phyloP scores from a whole-genome alignment of 2,888 invertebrate genomes.

The Pecten maximus region DNA sequence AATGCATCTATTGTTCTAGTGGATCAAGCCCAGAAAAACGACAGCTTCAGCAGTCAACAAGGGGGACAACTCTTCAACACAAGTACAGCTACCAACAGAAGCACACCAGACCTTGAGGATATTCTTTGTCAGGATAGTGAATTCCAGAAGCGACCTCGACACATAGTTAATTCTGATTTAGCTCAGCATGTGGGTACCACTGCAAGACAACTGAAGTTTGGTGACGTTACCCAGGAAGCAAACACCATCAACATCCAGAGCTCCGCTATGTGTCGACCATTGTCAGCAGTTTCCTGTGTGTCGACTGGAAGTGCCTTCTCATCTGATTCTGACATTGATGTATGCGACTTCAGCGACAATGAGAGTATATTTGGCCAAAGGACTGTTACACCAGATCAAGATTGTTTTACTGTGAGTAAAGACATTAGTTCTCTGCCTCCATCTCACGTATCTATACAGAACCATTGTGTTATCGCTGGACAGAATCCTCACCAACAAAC shows the following conservation, averaged over 20 bases:
- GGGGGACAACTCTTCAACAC: slow-evolving; percentile 38
- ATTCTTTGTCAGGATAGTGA: background rate
- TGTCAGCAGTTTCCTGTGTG: slow-evolving; percentile 9
- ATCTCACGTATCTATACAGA: background rate
- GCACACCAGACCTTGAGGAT: slow-evolving; percentile 12
- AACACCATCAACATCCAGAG: background rate
- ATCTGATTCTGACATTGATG: background rate
- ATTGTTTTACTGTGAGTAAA: background rate
- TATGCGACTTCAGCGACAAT: background rate
- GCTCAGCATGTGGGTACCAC: background rate
- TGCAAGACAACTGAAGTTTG: slow-evolving; percentile 23
- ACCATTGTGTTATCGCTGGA: background rate
- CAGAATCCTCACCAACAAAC: background rate
- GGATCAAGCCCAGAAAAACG: background rate
- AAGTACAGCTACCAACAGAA: background rate
- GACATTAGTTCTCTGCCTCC: background rate
- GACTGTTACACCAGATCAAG: background rate
- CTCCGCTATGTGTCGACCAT: slow-evolving; percentile 11
- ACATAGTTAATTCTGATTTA: slow-evolving; percentile 21
- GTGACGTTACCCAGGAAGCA: background rate
- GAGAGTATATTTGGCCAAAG: background rate
- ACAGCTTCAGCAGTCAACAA: slow-evolving; percentile 27
- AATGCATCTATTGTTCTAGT: background rate
- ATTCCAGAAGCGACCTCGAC: background rate
- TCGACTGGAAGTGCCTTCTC: slow-evolving; percentile 1